These are phyloP conservation scores for Semnornis frantzii DNA, from an alignment of 2,113 vertebrate species.

Conservation along the genomic window DNA sequence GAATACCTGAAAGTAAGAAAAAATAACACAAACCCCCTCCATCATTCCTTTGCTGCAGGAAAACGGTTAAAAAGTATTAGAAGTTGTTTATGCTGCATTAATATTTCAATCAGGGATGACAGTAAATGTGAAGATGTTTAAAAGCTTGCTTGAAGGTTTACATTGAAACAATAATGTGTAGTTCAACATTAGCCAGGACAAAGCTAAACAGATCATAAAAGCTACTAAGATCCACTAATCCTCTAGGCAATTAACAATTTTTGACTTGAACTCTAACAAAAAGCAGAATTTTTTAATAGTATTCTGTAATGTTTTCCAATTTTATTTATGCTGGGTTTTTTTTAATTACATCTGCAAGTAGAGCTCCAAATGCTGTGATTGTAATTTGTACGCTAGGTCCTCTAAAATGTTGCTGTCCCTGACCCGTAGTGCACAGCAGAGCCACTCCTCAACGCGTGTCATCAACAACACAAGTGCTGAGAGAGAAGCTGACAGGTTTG, in stretches of 20 bases:
- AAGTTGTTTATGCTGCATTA: neutral
- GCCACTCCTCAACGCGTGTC: rapidly evolving
- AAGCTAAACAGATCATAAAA: neutral
- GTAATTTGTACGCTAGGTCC: neutral
- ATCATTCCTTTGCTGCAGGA: neutral
- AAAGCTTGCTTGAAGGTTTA: neutral
- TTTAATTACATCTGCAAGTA: neutral
- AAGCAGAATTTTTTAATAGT: neutral
- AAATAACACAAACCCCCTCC: neutral
- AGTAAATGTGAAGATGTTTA: neutral
- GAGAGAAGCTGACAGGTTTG: neutral
- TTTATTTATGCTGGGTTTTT: neutral
- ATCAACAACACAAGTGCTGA: neutral
- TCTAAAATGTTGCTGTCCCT: neutral
- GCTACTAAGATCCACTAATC: neutral
- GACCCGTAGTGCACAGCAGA: neutral
- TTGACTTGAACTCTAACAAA: neutral
- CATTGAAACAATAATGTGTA: neutral
- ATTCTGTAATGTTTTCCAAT: neutral
- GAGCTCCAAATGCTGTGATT: neutral
- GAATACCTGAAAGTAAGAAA: neutral
- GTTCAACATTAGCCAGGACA: neutral
- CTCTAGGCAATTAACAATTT: neutral
- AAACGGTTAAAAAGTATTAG: neutral
- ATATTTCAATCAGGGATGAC: neutral